These are phyloP conservation scores for Cynopterus sphinx DNA, from an alignment of 2,797 vertebrate species.

Conservation along the genomic window DNA sequence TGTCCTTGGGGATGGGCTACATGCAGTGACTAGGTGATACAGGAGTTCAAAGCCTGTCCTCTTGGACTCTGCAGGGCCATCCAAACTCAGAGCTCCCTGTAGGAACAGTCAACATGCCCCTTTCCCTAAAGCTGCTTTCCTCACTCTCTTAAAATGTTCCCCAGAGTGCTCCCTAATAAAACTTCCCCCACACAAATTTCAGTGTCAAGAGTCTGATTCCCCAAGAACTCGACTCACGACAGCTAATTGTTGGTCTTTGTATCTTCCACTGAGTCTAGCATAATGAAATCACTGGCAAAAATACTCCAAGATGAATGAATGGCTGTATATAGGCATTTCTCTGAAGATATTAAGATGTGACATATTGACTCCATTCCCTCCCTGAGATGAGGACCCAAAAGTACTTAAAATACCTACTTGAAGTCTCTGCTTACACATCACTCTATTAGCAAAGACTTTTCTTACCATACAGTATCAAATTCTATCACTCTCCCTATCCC, in stretches of 20 bases:
- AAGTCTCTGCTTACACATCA: background rate
- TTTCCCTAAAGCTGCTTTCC: background rate
- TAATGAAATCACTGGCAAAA: background rate
- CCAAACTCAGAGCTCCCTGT: background rate
- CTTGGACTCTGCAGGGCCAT: background rate
- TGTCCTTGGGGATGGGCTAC: background rate
- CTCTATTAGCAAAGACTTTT: background rate
- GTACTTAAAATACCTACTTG: background rate
- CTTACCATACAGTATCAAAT: background rate
- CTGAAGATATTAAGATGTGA: background rate
- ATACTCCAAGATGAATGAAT: background rate
- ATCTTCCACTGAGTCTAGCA: background rate
- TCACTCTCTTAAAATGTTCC: background rate
- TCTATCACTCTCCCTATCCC: background rate
- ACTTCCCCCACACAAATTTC: background rate
- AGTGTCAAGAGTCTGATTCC: background rate
- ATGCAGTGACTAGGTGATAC: background rate
- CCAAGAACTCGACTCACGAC: background rate
- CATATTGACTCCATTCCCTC: background rate
- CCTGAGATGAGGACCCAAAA: background rate
- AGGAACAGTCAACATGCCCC: background rate
- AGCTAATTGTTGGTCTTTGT: background rate
- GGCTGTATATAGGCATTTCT: background rate
- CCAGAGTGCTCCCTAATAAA: background rate
- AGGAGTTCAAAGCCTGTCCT: background rate